Percentiles rank a stretch among this genome's conserved stretches.
These are phyloP conservation scores for Spheniscus mendiculus DNA, from an alignment of 2,113 vertebrate species.

Conservation along the genomic window DNA sequence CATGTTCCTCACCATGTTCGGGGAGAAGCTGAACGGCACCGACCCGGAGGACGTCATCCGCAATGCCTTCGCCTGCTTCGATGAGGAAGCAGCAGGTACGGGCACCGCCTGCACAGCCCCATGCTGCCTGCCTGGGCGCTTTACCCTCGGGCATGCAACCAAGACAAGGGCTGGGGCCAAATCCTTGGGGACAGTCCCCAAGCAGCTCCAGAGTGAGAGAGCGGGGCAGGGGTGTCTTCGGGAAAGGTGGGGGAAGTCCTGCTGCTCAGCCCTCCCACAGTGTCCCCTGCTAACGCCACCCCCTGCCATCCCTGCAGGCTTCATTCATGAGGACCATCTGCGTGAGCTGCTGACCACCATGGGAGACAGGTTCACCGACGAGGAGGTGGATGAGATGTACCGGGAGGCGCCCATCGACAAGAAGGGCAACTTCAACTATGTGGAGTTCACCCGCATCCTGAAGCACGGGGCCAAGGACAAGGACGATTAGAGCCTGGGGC, in stretches of 20 bases:
- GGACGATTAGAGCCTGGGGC: constrained; percentile 66
- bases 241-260: not conserved
- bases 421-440: constrained; percentile 98
- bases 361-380: constrained; percentile 97
- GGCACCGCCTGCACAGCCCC: not conserved
- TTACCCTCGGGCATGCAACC: fast-evolving
- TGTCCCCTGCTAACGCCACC: not conserved
- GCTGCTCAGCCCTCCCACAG: not conserved
- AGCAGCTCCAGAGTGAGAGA: not conserved
- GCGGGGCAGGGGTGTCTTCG: not conserved
- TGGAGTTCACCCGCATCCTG: constrained; percentile 98
- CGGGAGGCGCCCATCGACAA: constrained; percentile 97
- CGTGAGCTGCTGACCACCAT: constrained; percentile 98
- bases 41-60: constrained; percentile 98
- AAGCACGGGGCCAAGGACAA: constrained; percentile 94
- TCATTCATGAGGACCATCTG: constrained; percentile 95
- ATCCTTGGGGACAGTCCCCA: not conserved
- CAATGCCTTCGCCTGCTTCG: constrained; percentile 97
- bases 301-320: constrained; percentile 69
- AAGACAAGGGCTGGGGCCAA: fast-evolving
- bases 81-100: constrained; percentile 92
- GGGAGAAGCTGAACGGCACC: constrained; percentile 95
- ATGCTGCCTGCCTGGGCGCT: fast-evolving
- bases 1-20: constrained; percentile 99
- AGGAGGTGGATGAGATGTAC: constrained; percentile 98